Evolutionary conservation across 2,113 vertebrate genomes (phyloP), one percentile per base, ranked within the genome.

Genomic region (Psilopogon haemacephalus): DNA sequence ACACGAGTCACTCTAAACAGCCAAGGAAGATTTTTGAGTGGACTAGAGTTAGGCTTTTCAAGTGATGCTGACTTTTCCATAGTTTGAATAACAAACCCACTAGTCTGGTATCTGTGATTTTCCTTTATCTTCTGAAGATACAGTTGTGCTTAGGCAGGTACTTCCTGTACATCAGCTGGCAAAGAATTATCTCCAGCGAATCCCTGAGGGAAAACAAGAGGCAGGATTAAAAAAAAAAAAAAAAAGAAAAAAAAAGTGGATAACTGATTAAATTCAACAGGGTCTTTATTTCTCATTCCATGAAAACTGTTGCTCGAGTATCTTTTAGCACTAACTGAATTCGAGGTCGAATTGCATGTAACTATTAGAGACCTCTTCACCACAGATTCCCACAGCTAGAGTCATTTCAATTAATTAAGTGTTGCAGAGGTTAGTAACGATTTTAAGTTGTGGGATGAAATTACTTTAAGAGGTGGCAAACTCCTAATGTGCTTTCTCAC

Each of bases 331-430:
- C 60, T 98, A 97, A 97, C 96, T 96, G 68, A 97, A 97, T 98
- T 98, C 96, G 94, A 93, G 96, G 95, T 97, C 54, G 24, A 94
- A 95, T 95, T 95, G 86, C 86, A 86, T 87, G 90, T 95, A 97
- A 96, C 95, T 97, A 84, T 94, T 93, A 92, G 93, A 95, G 96
- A 96, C 89, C 90, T 97, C 93, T 97, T 97, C 91, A 96, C 95
- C 93, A 96, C 95, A 97, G 90, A 97, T 94, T 94, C 95, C 95
- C 94, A 95, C 55, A 76, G 93, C 97, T 91, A 90, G 58, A 97
- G 77, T 96, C 42, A 77, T 97, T 97, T 96, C 90, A 94, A 96
- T 97, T 97, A 97, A 98, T 97, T 98, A 98, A 98, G 85, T 96
- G 88, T 95, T 97, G 85, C 91, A 96, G 93, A 97, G 95, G 93